These are phyloP conservation scores for Lasioglossum morio DNA, from an alignment of 2,888 invertebrate genomes.

Conservation along the genomic window DNA sequence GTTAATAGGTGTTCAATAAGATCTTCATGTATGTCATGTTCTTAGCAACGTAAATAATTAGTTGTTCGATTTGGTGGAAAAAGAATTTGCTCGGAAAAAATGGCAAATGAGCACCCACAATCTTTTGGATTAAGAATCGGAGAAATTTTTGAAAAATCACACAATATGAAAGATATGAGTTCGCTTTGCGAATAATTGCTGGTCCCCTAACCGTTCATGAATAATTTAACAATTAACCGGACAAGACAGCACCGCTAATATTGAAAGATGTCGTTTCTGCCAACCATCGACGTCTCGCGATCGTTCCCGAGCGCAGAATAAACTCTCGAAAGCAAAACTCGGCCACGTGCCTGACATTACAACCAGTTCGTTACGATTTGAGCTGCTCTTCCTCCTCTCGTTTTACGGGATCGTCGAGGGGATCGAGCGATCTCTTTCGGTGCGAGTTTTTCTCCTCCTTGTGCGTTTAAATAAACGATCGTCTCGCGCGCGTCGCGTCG, in stretches of 20 bases:
- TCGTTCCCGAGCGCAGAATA: conserved; percentile 25
- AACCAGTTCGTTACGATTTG: conserved; percentile 18
- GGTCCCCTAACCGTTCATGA: not conserved
- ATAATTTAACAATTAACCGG: not conserved
- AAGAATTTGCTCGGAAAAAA: not conserved
- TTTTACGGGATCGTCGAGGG: conserved; percentile 21
- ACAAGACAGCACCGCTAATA: not conserved
- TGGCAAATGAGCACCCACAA: not conserved
- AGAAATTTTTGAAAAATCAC: not conserved
- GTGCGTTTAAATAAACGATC: not conserved
- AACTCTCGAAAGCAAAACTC: conserved; percentile 29
- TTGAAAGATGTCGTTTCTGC: not conserved
- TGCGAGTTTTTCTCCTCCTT: not conserved
- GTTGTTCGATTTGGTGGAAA: no score
- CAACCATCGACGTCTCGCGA: not conserved
- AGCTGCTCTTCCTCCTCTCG: conserved; percentile 18
- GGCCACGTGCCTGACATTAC: conserved; percentile 9
- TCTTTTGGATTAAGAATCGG: not conserved
- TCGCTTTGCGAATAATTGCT: not conserved
- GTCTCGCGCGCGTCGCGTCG: conserved; percentile 1
- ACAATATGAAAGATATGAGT: not conserved
- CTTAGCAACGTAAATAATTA: not conserved
- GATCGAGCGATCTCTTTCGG: conserved; percentile 18
- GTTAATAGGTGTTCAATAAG: not conserved
- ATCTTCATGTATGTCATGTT: not conserved